Conservation (phyloP, 1,140 invertebrate species). For the Colletes gigas region DNA sequence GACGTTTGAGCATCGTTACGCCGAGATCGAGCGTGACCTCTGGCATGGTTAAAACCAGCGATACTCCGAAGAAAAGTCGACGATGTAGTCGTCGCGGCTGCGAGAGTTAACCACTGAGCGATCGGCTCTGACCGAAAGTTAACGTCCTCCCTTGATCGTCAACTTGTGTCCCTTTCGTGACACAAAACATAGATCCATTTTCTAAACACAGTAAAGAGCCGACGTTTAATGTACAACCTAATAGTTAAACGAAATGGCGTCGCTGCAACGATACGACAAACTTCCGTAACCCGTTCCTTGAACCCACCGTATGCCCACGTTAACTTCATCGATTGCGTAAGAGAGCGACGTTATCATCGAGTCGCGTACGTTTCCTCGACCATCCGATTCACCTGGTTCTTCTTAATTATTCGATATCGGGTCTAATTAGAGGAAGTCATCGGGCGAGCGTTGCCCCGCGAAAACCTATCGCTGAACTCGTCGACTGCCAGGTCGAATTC, state of each 20-base stretch:
- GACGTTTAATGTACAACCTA: no score
- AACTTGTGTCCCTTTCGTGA: neutral
- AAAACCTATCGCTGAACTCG: neutral
- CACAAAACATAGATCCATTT: no score
- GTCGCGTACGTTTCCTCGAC: neutral
- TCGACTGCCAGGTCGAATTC: no score
- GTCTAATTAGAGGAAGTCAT: slow-evolving; percentile 31
- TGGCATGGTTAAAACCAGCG: slow-evolving; percentile 28
- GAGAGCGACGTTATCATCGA: neutral
- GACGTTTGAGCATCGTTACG: slow-evolving; percentile 5
- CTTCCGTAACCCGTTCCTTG: neutral
- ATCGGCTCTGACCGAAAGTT: neutral
- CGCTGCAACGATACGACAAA: no score
- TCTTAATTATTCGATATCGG: slow-evolving; percentile 14
- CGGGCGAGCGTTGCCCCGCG: neutral
- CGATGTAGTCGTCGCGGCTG: neutral
- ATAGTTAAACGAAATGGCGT: no score
- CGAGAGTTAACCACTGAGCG: neutral
- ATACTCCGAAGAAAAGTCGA: slow-evolving; percentile 16
- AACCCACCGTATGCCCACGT: neutral
- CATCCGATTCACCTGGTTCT: slow-evolving; percentile 1
- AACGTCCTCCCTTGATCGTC: neutral
- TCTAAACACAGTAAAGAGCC: no score
- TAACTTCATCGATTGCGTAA: neutral
- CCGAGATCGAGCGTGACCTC: slow-evolving; percentile 39